Percentiles rank a stretch among this genome's conserved stretches.
Evolutionary conservation across 1,140 invertebrate species (phyloP).

Genomic region (Delia radicum): DNA sequence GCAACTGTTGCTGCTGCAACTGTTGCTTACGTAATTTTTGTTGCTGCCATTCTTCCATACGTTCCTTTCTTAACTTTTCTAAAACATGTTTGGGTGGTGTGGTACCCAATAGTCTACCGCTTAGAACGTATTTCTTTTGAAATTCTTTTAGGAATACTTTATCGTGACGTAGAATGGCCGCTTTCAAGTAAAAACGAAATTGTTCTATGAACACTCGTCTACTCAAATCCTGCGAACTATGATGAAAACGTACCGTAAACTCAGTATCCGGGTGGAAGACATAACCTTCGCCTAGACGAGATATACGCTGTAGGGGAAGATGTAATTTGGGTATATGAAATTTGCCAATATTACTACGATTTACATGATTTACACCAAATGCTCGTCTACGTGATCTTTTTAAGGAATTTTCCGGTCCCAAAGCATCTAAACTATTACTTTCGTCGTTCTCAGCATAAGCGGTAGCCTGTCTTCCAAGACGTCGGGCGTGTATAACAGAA

Average conservation of each 20-base stretch:
- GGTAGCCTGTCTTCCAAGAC: constrained; percentile 26
- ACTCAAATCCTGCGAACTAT: constrained; percentile 51
- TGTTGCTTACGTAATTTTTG: constrained; percentile 36
- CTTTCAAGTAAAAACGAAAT: constrained; percentile 43
- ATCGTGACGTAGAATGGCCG: constrained; percentile 44
- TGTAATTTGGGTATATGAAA: not conserved
- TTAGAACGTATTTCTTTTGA: constrained; percentile 48
- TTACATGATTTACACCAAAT: not conserved
- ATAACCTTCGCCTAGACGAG: constrained; percentile 43
- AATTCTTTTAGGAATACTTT: constrained; percentile 51
- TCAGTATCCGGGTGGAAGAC: constrained; percentile 48
- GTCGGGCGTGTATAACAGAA: constrained; percentile 32
- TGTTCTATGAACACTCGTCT: constrained; percentile 49
- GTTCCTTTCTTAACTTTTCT: constrained; percentile 41
- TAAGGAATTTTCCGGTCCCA: not conserved
- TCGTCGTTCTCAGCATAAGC: constrained; percentile 18
- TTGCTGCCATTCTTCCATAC: constrained; percentile 44
- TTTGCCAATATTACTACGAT: not conserved
- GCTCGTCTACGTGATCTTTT: not conserved
- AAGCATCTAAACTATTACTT: constrained; percentile 34
- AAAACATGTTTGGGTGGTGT: constrained; percentile 42
- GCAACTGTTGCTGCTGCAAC: not conserved
- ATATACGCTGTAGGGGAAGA: constrained; percentile 9
- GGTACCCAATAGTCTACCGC: constrained; percentile 43
- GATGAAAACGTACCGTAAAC: constrained; percentile 48